Base-by-base conservation (phyloP, 2,797 vertebrate species). In the Epinephelus coioides region DNA sequence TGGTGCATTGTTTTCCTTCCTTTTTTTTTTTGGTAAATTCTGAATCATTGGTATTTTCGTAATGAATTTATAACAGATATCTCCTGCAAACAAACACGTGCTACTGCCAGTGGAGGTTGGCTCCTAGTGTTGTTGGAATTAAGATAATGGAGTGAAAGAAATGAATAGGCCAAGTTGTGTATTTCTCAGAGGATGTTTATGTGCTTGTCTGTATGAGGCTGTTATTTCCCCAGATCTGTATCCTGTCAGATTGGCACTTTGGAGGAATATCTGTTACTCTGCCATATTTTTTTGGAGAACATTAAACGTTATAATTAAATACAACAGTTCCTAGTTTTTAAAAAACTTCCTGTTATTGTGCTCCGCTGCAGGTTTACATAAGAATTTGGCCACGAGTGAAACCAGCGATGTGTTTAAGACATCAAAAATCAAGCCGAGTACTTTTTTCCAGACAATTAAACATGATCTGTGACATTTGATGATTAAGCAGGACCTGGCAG, bases 71-170 rank as follows among this genome's bases (percentile, higher is more conserved):
- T 40, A 27, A 51, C 59, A 53, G n/a, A 59, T 72, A 55, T 72
- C 59, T 73, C 62, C 49, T 34, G 19, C 51, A 49, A 56, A 69
- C 62, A 65, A 47, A 30, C 47, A 63, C 60, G 65, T 64, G 30
- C 62, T 64, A 25, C 57, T 43, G 27, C 60, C 69, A 46, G 57
- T 76, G 65, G 27, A 55, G 54, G 40, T 50, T 69, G 68, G 73
- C 66, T 84, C 38, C 60, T 21, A 55, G 15, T 27, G 27, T 60
- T 73, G 17, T 53, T 66, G 11, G 27, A 74, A 12, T 75, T 23
- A 49, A 66, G 71, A 86, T 78, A 70, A 69, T 66, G 55, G 17
- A 69, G 51, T 49, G 60, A 90, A 86, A 78, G 53, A 76, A 80
- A 47, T n/a, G 44, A 86, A 69, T 27, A 6, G 38, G 82, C 84